Percentiles rank a stretch among this genome's conserved stretches.
Conservation (phyloP, 2,888 invertebrate species). For the Allygus modestus region DNA sequence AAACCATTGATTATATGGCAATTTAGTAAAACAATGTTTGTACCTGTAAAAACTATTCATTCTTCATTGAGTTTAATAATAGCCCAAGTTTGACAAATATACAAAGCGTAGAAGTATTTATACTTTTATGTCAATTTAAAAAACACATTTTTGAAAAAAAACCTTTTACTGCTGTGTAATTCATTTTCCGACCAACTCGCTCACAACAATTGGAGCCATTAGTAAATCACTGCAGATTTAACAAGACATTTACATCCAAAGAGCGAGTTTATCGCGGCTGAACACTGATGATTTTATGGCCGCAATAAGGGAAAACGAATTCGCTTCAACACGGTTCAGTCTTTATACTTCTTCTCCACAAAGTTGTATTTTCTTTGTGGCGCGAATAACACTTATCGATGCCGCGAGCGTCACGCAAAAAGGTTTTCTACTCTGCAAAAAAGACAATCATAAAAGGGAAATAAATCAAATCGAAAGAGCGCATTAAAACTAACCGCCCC, state of each 20-base stretch:
- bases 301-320: conserved; percentile 45
- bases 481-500: conserved; percentile 47
- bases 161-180: too few species aligned
- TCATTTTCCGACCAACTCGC: too few species aligned
- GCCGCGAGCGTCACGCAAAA: conserved; percentile 38
- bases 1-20: too few species aligned
- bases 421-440: conserved; percentile 48
- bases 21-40: too few species aligned
- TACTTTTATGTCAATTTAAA: too few species aligned
- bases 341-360: conserved; percentile 27
- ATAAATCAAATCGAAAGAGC: conserved; percentile 56
- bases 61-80: too few species aligned
- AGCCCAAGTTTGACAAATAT: too few species aligned
- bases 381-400: conserved; percentile 54
- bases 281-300: conserved; percentile 33
- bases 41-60: too few species aligned
- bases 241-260: conserved; percentile 34
- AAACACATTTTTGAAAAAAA: too few species aligned
- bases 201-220: background rate
- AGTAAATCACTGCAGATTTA: conserved; percentile 6
- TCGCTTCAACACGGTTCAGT: conserved; percentile 29
- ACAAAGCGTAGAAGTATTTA: too few species aligned
- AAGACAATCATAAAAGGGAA: conserved; percentile 59
- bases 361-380: conserved; percentile 48
- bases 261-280: background rate